Base-by-base conservation (phyloP, 2,888 invertebrate genomes). In the Scrobipalpa atriplicella region DNA sequence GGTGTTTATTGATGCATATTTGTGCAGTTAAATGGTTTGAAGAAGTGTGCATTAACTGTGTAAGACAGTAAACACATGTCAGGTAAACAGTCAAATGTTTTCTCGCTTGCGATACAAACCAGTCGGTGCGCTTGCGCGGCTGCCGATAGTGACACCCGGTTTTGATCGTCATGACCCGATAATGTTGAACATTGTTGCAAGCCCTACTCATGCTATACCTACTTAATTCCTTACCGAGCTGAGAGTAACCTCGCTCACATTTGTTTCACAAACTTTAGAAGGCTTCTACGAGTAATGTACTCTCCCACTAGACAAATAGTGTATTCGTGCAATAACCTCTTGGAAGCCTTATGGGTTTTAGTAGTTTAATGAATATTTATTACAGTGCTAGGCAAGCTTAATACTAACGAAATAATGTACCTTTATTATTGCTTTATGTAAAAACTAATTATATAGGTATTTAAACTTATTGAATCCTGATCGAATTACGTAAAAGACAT, bases 151-250 rank as follows among this genome's bases (percentile, higher is more conserved):
- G 83, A 84, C 82, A 82, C 84, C 78, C 78, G 72, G 66, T 73
- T 76, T 72, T 73, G 84, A 85, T 85, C 79, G 81, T 77, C 83
- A 81, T 82, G 83, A 82, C 80, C 78, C 68, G 85, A 85, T 85
- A 84, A 72, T 78, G 77, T 77, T 73, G 71, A 72, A 77, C 76
- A 72, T 58, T 69, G 71, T 69, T 68, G 69, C 70, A 21, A 62
- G 43, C 62, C 29, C 62, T 43, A 62, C 41, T 62, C 62, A 43
- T 38, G 21, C 60, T 60, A 3, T 60, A 60, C 16, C 39, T 39
- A 60, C 52, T 52, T 52, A 19, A 19, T 19, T 52, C 19, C 52
- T 19, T 52, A 10, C 18, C 19, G 18, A 18, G 52, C n/a, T 7
- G 19, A 7, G 7, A 52, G 0, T 11, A 9, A 52, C 52, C 19